Conservation (phyloP, 2,797 vertebrate genomes). For the Acanthiza pusilla region DNA sequence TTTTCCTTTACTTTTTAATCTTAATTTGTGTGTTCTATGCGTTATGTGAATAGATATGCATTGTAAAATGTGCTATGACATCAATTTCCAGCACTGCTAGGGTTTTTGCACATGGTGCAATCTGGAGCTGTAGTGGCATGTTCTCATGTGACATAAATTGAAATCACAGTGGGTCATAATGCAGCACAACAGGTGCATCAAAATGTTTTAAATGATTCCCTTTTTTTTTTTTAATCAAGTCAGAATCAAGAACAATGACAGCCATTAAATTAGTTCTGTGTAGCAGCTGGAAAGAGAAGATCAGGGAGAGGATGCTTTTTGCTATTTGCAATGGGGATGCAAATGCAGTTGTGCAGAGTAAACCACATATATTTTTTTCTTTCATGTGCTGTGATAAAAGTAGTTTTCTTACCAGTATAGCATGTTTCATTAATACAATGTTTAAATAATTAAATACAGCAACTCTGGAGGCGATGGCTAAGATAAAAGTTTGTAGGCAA, state of each 20-base stretch:
- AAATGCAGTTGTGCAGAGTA: conserved; percentile 41
- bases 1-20: neutral
- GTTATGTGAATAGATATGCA: neutral
- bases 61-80: conserved; percentile 14
- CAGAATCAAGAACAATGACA: conserved; percentile 68
- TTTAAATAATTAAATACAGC: conserved; percentile 74
- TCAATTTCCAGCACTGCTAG: conserved; percentile 35
- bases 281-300: conserved; percentile 59
- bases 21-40: neutral
- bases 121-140: conserved; percentile 19
- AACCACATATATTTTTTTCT: conserved; percentile 29
- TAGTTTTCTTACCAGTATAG: conserved; percentile 54
- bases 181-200: conserved; percentile 66
- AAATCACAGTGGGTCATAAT: conserved; percentile 54
- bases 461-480: conserved; percentile 60
- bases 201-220: conserved; percentile 63
- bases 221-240: conserved; percentile 16
- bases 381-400: conserved; percentile 64
- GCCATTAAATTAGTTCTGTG: conserved; percentile 57
- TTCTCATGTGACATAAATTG: conserved; percentile 64
- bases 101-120: conserved; percentile 38
- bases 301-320: neutral
- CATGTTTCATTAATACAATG: conserved; percentile 68
- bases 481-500: conserved; percentile 71
- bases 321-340: conserved; percentile 46